phyloP scores from a whole-genome alignment of 64 coral and sea anemone genomes.

The Montipora cactus region DNA sequence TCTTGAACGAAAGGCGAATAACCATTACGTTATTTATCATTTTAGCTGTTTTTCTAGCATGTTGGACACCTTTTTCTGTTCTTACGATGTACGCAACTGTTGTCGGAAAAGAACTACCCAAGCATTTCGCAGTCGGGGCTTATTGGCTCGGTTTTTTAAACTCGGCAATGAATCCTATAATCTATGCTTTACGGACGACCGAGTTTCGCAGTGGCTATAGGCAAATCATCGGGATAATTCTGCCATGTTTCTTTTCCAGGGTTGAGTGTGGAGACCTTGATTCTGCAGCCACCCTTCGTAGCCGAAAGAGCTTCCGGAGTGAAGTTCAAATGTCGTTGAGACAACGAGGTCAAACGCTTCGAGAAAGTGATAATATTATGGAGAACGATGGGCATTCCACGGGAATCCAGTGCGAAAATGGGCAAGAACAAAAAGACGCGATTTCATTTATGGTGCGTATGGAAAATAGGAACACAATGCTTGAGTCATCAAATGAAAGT shows the following conservation, averaged over 20 bases:
- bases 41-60: conserved; percentile 61
- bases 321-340: neutral
- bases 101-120: conserved; percentile 25
- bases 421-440: neutral
- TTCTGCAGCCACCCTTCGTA: conserved; percentile 1
- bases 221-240: conserved; percentile 57
- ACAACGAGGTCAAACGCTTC: neutral
- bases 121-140: conserved; percentile 58
- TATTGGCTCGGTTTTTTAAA: conserved; percentile 79
- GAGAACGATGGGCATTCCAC: neutral
- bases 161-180: conserved; percentile 69
- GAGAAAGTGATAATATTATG: neutral
- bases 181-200: conserved; percentile 60
- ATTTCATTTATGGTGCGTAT: neutral
- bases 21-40: conserved; percentile 70
- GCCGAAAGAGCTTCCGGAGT: conserved; percentile 4
- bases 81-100: conserved; percentile 57
- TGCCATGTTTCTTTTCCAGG: conserved; percentile 33
- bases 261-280: neutral
- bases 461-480: neutral
- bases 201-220: conserved; percentile 71
- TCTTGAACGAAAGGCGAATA: conserved; percentile 67
- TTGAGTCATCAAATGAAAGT: neutral
- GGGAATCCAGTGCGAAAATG: neutral
- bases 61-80: conserved; percentile 77